Base-by-base conservation (phyloP, 2,113 vertebrate genomes). In the Neolamprologus caudopunctatus region DNA sequence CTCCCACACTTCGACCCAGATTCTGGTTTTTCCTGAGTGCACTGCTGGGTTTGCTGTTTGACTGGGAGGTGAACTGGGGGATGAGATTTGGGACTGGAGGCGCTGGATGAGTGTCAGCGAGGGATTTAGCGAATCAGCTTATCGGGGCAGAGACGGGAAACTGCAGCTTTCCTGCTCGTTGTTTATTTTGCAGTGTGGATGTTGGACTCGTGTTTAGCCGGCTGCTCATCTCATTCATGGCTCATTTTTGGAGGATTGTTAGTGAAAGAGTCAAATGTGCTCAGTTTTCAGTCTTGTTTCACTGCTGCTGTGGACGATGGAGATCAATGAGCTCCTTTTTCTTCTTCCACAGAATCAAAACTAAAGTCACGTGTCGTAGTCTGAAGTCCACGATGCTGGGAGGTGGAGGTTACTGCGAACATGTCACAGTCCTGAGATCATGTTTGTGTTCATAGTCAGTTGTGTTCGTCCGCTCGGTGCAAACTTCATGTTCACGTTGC, bases 361-460 rank as follows among this genome's bases (percentile, higher is more conserved):
- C 11, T 68, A 3, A 45, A 45, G 21, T 73, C 68, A 7, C 8
- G 1, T 7, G 4, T 3, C 21, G 21, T 24, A 24, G 21, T 71
- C 0, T 2, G 5, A 2, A 16, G 12, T 71, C 66, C 66, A 2
- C 0, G n/a, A 9, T 2, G 5, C 37, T 24, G 66, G 13, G 4
- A 45, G 66, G 66, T 10, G n/a, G 13, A 6, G 68, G 21, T 73
- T 73, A 17, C 21, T 45, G 40, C 9, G 0, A 1, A 73, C 21
- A 26, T 47, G 3, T 75, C 24, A 19, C 40, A 1, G 68, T 28
- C 2, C 24, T 28, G 24, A 75, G 24, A 28, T 28, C 68, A 10
- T 2, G 14, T 45, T 71, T 71, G n/a, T 71, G 35, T 14, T 42
- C 2, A 4, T 42, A 21, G 12, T n/a, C 33, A n/a, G 19, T 14